Evolutionary conservation across 2,113 vertebrate genomes (phyloP).

Genomic region (Dipodomys stephensi): DNA sequence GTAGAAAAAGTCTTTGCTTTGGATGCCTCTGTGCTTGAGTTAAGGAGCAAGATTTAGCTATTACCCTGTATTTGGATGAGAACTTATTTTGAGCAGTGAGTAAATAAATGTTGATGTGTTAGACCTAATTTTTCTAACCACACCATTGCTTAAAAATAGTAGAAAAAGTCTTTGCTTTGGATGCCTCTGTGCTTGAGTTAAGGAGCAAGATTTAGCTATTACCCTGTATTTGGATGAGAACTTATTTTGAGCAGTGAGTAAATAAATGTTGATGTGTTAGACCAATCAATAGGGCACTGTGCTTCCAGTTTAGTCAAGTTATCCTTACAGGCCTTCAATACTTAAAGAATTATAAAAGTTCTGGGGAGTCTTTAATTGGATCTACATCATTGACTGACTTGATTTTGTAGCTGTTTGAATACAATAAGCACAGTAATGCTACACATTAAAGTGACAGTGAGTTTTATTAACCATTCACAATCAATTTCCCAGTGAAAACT

Average conservation of each 20-base stretch:
- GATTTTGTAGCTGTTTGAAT: background rate
- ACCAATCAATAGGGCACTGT: background rate
- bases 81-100: slow-evolving; percentile 21
- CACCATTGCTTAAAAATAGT: slow-evolving; percentile 19
- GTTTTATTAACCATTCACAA: slow-evolving; percentile 7
- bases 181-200: background rate
- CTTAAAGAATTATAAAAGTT: background rate
- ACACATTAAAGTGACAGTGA: background rate
- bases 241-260: slow-evolving; percentile 19
- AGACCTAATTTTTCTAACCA: background rate
- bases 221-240: background rate
- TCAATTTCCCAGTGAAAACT: slow-evolving; percentile 12
- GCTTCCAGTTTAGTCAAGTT: background rate
- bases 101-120: background rate
- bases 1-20: background rate
- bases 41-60: background rate
- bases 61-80: background rate
- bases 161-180: background rate
- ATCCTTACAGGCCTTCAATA: background rate
- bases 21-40: background rate
- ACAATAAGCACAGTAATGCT: background rate
- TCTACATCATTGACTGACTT: background rate
- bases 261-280: background rate
- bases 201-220: background rate
- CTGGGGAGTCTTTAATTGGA: background rate